Evolutionary conservation across 2,888 invertebrate species (phyloP).

Genomic region (Trimorus sp.): DNA sequence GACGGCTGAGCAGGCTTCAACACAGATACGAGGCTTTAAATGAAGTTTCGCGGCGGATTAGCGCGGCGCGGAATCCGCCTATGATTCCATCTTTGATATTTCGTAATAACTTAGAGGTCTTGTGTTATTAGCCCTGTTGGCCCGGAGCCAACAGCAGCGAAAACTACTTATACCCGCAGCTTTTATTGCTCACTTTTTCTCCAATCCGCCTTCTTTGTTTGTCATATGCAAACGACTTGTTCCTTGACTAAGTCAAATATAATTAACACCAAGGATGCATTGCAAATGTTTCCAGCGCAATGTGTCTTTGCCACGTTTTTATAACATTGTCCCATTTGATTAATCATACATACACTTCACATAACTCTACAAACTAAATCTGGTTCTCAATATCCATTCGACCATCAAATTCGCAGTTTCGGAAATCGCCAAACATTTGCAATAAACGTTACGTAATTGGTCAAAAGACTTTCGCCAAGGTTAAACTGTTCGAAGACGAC

Average conservation of each 20-base stretch:
- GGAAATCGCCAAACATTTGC: too few relatives aligned
- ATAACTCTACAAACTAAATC: too few relatives aligned
- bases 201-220: constrained; percentile 28
- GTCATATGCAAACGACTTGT: constrained; percentile 45
- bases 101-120: constrained; percentile 70
- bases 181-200: constrained; percentile 39
- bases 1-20: too few relatives aligned
- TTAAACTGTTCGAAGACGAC: too few relatives aligned
- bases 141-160: constrained; percentile 67
- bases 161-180: constrained; percentile 44
- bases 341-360: too few relatives aligned
- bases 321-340: too few relatives aligned
- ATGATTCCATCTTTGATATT: constrained; percentile 68
- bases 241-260: constrained; percentile 49
- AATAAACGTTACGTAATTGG: too few relatives aligned
- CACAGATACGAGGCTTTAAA: constrained; percentile 9
- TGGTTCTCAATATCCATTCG: too few relatives aligned
- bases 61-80: constrained; percentile 27
- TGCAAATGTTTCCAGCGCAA: constrained; percentile 22
- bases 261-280: constrained; percentile 46
- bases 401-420: too few relatives aligned
- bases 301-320: too few relatives aligned
- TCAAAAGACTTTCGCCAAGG: too few relatives aligned
- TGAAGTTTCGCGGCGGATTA: constrained; percentile 46
- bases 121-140: constrained; percentile 72